A percentile compares a stretch with the other conserved stretches of the same genome.
These are phyloP conservation scores for Oryzias curvinotus DNA, from an alignment of 2,113 vertebrate species.

Conservation along the genomic window DNA sequence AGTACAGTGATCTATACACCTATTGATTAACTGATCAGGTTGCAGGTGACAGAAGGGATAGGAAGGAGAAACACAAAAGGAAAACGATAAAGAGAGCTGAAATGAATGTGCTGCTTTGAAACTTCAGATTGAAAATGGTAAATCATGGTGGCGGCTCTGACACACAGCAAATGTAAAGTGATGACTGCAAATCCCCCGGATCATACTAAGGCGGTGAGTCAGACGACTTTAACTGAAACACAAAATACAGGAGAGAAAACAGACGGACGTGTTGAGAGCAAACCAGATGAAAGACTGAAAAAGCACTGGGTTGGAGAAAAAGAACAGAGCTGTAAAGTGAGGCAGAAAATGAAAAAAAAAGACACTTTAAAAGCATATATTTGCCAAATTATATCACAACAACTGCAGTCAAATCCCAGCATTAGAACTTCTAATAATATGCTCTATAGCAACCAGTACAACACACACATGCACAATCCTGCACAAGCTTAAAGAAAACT, in stretches of 20 bases:
- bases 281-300: not conserved
- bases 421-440: conserved; percentile 39
- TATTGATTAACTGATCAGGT: conserved; percentile 50
- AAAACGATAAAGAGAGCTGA: not conserved
- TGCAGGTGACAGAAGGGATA: conserved; percentile 12
- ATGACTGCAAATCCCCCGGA: conserved; percentile 7
- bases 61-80: not conserved
- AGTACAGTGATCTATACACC: conserved; percentile 31
- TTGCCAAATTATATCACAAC: conserved; percentile 11
- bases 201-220: conserved; percentile 27
- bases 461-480: conserved; percentile 2
- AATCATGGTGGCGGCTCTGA: not conserved
- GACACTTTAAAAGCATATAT: not conserved
- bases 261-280: conserved; percentile 23
- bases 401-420: conserved; percentile 26
- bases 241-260: conserved; percentile 5
- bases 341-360: conserved; percentile 5
- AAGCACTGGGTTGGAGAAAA: not conserved
- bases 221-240: conserved; percentile 38
- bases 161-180: conserved; percentile 16
- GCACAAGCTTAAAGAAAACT: not conserved
- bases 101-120: not conserved
- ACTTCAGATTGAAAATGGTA: conserved; percentile 7
- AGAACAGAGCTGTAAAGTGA: not conserved
- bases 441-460: conserved; percentile 29